Conservation (phyloP, 2,888 invertebrate genomes). For the Brenthis daphne region DNA sequence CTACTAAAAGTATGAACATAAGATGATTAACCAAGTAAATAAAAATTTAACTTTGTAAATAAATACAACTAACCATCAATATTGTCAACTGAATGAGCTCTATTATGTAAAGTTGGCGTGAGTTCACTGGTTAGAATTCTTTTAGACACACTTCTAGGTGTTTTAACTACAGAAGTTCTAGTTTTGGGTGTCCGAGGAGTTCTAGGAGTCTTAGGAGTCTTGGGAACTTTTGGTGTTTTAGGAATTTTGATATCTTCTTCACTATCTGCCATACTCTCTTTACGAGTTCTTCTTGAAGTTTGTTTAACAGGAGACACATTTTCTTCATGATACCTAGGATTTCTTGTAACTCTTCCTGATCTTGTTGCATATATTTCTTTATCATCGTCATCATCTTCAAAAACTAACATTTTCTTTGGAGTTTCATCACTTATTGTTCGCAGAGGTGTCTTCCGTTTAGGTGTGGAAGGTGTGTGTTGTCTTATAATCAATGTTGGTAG, state of each 20-base stretch:
- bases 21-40: slow-evolving; percentile 5
- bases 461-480: slow-evolving; percentile 59
- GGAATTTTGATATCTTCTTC: slow-evolving; percentile 61
- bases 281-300: slow-evolving; percentile 56
- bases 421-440: slow-evolving; percentile 57
- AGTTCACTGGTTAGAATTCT: slow-evolving; percentile 64
- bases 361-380: slow-evolving; percentile 52
- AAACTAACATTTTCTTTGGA: slow-evolving; percentile 63
- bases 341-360: slow-evolving; percentile 56
- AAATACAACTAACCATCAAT: slow-evolving; percentile 57
- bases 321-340: slow-evolving; percentile 57
- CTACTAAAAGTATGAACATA: not conserved
- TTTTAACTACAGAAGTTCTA: slow-evolving; percentile 53
- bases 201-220: slow-evolving; percentile 55
- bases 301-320: slow-evolving; percentile 60
- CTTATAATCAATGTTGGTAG: slow-evolving; percentile 71
- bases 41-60: not conserved
- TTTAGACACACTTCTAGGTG: slow-evolving; percentile 58
- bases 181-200: slow-evolving; percentile 45
- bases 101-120: slow-evolving; percentile 63
- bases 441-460: slow-evolving; percentile 62
- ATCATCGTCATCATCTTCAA: slow-evolving; percentile 61
- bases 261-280: slow-evolving; percentile 49
- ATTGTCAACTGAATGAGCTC: slow-evolving; percentile 67
- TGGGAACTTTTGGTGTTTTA: slow-evolving; percentile 44